phyloP scores from a whole-genome alignment of 1,140 invertebrate genomes.

The Halyomorpha halys region DNA sequence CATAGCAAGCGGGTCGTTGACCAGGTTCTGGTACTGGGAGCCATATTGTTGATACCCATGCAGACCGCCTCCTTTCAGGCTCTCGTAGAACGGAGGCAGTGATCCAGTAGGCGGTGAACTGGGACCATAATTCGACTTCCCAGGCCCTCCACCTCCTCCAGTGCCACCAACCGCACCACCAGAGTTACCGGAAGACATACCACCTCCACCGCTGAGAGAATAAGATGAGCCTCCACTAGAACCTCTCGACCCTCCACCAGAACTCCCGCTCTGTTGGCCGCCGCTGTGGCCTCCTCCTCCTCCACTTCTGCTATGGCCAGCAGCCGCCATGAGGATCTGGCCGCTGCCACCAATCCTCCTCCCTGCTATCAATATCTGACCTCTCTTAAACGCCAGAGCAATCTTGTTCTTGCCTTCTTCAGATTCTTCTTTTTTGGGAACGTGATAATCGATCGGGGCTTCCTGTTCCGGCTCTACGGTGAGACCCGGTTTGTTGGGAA shows the following conservation, averaged over 20 bases:
- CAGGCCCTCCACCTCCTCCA: slow-evolving; percentile 31
- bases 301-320: slow-evolving; percentile 58
- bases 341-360: slow-evolving; percentile 33
- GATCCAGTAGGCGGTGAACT: slow-evolving; percentile 72
- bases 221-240: slow-evolving; percentile 41
- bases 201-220: slow-evolving; percentile 36
- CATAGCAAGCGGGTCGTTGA: slow-evolving; percentile 49
- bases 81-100: slow-evolving; percentile 73
- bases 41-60: slow-evolving; percentile 31
- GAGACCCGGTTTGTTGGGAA: slow-evolving; percentile 32
- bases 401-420: slow-evolving; percentile 40
- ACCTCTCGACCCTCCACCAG: slow-evolving; percentile 32
- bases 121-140: slow-evolving; percentile 66
- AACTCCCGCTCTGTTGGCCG: slow-evolving; percentile 23
- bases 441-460: slow-evolving; percentile 77
- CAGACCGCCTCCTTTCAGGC: slow-evolving; percentile 50
- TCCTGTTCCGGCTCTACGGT: slow-evolving; percentile 52
- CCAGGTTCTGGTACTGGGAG: slow-evolving; percentile 36
- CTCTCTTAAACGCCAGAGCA: slow-evolving; percentile 31
- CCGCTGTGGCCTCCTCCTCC: slow-evolving; percentile 37
- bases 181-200: slow-evolving; percentile 39
- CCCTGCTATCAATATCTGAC: slow-evolving; percentile 35
- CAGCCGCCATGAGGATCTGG: slow-evolving; percentile 47
- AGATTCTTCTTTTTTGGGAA: slow-evolving; percentile 51
- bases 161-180: slow-evolving; percentile 43